phyloP scores from a whole-genome alignment of 1,140 invertebrate species.

The Microplitis demolitor region DNA sequence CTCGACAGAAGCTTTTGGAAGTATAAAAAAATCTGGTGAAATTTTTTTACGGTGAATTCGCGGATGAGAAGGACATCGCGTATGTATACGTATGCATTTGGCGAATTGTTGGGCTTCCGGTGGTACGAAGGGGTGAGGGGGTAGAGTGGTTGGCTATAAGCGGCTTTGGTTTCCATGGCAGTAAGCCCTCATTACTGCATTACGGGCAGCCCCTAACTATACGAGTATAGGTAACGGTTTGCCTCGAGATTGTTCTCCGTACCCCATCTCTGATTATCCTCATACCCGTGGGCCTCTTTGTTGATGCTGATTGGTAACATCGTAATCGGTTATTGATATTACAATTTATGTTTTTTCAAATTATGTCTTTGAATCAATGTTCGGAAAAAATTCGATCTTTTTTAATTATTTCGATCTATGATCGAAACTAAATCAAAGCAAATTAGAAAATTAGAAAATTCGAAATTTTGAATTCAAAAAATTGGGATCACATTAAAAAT shows the following conservation, averaged over 20 bases:
- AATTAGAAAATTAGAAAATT: no score
- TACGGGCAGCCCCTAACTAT: constrained; percentile 60
- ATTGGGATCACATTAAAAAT: no score
- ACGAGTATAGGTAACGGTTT: constrained; percentile 40
- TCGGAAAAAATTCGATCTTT: no score
- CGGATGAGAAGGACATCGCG: constrained; percentile 50
- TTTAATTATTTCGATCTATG: no score
- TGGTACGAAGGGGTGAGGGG: constrained; percentile 25
- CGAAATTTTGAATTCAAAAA: no score
- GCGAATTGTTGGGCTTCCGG: not conserved
- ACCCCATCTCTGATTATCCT: not conserved
- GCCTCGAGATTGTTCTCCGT: constrained; percentile 20
- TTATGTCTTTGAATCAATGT: no score
- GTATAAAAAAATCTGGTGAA: not conserved
- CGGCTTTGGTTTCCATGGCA: constrained; percentile 64
- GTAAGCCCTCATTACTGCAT: constrained; percentile 64
- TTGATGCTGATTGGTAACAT: not conserved
- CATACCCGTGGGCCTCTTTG: not conserved
- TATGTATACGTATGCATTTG: constrained; percentile 35
- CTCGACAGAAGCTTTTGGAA: not conserved
- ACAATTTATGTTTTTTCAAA: no score
- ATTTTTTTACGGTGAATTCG: constrained; percentile 38
- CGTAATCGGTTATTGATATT: no score
- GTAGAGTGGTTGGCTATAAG: constrained; percentile 60
- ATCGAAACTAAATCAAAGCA: no score